Conservation (phyloP, 2,113 vertebrate species). For the Climacteris rufus region DNA sequence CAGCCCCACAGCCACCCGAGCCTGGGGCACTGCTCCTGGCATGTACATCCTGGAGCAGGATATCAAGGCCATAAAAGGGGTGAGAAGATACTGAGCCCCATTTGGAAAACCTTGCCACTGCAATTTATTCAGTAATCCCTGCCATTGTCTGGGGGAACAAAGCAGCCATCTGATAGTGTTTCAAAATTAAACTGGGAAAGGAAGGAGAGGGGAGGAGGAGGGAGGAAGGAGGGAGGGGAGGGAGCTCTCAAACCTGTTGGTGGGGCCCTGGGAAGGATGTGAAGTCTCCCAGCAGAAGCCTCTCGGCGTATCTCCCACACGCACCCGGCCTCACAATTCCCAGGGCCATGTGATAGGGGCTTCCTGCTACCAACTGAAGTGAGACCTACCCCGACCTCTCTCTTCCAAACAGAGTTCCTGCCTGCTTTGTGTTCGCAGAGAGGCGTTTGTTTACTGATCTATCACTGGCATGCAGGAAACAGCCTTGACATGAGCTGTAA, state of each 20-base stretch:
- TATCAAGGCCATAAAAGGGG: not conserved
- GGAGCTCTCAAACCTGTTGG: slow-evolving; percentile 3
- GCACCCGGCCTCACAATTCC: slow-evolving; percentile 43
- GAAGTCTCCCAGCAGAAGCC: slow-evolving; percentile 40
- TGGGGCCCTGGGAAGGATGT: slow-evolving; percentile 35
- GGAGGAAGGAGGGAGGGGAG: slow-evolving; percentile 7
- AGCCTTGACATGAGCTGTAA: slow-evolving; percentile 69
- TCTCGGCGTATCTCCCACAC: not conserved
- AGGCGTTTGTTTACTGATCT: slow-evolving; percentile 72
- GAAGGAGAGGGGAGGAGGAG: not conserved
- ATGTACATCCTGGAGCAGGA: not conserved
- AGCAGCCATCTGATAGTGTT: not conserved
- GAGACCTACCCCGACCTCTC: slow-evolving; percentile 59
- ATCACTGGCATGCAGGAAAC: slow-evolving; percentile 69
- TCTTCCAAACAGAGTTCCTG: slow-evolving; percentile 61
- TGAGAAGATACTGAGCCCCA: not conserved
- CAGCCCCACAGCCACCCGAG: fast-evolving
- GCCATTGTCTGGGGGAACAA: slow-evolving; percentile 37
- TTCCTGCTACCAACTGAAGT: slow-evolving; percentile 53
- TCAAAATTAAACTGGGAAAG: slow-evolving; percentile 36
- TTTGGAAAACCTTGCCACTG: not conserved
- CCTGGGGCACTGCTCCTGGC: not conserved
- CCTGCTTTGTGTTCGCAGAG: slow-evolving; percentile 53
- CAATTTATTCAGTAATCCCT: not conserved
- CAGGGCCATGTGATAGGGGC: slow-evolving; percentile 59